Conservation (phyloP, 2,113 vertebrate genomes). For the Pongo pygmaeus region DNA sequence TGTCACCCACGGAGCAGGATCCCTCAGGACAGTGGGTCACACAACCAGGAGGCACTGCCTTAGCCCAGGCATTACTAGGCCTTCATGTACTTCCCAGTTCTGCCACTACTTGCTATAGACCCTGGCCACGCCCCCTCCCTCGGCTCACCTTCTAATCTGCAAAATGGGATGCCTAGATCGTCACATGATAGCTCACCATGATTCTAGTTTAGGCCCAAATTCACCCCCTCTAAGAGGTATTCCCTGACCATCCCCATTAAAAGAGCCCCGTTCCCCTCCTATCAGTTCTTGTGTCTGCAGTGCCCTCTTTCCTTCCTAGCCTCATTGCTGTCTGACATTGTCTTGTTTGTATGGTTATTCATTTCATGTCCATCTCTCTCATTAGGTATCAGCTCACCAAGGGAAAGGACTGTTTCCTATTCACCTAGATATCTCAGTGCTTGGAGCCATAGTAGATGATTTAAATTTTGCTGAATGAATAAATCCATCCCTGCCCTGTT, state of each 20-base stretch:
- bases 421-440: neutral
- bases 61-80: neutral
- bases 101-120: neutral
- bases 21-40: neutral
- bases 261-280: neutral
- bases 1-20: neutral
- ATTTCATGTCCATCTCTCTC: neutral
- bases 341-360: neutral
- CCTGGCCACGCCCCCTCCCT: neutral
- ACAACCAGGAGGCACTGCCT: too few relatives aligned
- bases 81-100: neutral
- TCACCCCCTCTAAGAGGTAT: neutral
- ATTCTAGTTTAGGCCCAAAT: neutral
- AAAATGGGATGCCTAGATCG: neutral
- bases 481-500: neutral
- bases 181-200: neutral
- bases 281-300: neutral
- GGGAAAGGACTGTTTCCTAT: neutral
- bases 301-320: neutral
- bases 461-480: neutral
- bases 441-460: neutral
- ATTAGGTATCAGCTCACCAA: neutral
- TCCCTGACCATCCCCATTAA: neutral
- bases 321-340: accelerated
- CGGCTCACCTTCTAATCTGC: neutral